Evolutionary conservation across 2,888 invertebrate species (phyloP), one percentile per base, ranked within the genome.

Genomic region (Machimus rusticus): DNA sequence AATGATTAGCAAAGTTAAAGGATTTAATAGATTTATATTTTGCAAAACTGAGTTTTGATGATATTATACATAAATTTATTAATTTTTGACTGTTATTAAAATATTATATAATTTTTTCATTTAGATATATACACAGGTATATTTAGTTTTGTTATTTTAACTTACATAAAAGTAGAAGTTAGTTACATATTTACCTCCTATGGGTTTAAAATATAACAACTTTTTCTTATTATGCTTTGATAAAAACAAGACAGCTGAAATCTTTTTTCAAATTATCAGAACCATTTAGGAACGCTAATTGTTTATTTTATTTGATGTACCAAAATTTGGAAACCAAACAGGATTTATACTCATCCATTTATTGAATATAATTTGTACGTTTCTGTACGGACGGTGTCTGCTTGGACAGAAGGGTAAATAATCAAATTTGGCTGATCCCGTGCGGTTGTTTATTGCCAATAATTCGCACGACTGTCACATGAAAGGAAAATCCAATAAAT

Each of bases 401-500:
- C 4, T 12, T 19, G 3, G 66, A 66, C n/a, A 66, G 12, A 66
- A 66, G 66, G 66, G 66, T 66, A 66, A 66, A 66, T 82, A 57
- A 82, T 66, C 57, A 57, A 82, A 66, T 82, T 81, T 82, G 28
- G 66, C 2, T 37, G 31, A 82, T 51, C 51, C 51, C 37, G 57
- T 82, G 31, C 57, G 28, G 37, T 28, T 37, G 28, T 57, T 82
- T 82, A 82, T 34, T 66, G 57, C 5, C 28, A 37, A 8, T 66
- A 66, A 82, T 74, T 85, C 74, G 43, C 85, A 74, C 85, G 85
- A n/a, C 74, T 85, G 85, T 85, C 85, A 74, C 9, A 43, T 74
- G 34, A 85, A 74, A 74, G 74, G 74, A 74, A 85, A 85, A 85
- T 85, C 85, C 85, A 85, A 85, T 85, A 85, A 85, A 74, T 6